A percentile compares a stretch with the other conserved stretches of the same genome.
Evolutionary conservation across 2,113 vertebrate species (phyloP).

Genomic region (Bombycilla garrulus): DNA sequence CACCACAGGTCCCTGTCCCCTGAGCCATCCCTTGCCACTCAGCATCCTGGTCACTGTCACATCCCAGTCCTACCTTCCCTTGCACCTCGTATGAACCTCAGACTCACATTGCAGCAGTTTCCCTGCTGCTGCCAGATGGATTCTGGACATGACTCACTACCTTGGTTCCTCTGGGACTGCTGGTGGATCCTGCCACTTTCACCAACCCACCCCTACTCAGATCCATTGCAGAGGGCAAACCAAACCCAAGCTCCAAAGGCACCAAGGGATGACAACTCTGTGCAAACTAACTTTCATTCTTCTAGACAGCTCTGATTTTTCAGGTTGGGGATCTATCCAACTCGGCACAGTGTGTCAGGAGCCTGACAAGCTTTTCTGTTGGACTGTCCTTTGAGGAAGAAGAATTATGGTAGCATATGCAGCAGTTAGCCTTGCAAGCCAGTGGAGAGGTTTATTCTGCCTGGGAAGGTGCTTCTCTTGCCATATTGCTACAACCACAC

Average conservation of each 20-base stretch:
- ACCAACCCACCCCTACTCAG: neutral
- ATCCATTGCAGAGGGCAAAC: neutral
- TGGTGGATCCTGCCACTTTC: neutral
- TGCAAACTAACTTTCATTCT: neutral
- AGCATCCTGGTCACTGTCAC: neutral
- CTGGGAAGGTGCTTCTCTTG: neutral
- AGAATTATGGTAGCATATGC: neutral
- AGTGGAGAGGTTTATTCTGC: neutral
- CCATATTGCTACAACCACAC: neutral
- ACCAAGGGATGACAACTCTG: neutral
- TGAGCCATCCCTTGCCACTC: neutral
- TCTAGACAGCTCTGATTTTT: neutral
- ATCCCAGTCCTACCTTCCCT: neutral
- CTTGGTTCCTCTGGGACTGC: neutral
- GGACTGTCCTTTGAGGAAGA: neutral
- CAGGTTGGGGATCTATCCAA: neutral
- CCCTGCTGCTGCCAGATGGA: neutral
- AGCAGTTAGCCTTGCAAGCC: neutral
- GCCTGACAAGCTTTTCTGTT: neutral
- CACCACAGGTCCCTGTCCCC: too few species aligned
- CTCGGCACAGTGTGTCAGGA: rapidly evolving
- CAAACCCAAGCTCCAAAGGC: neutral
- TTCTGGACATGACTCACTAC: neutral
- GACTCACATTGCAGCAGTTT: neutral
- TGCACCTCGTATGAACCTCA: neutral